Base-by-base conservation (phyloP, 1,140 invertebrate species). In the Musca domestica region DNA sequence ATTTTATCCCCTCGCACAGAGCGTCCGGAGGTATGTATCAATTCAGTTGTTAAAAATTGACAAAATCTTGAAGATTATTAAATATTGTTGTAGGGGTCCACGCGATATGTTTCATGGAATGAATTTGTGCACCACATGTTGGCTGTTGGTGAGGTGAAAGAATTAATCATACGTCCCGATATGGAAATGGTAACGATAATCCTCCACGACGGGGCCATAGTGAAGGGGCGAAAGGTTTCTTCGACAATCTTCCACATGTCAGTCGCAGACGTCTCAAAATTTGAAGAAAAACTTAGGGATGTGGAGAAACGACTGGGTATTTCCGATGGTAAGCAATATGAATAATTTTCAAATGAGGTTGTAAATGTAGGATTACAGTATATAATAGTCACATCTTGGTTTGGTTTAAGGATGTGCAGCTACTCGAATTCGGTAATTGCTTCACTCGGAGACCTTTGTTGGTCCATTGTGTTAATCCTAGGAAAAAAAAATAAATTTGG, bases 111-210 rank as follows among this genome's bases (percentile, higher is more conserved):
- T 20, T 95, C 93, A 0, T 98, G 95, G 95, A 94, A 96, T 85
- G 95, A 98, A 84, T 97, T 98, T 85, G 86, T 95, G 1, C 90
- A 96, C 82, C 90, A 95, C 67, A 95, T 98, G 92, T 81, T 98
- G 51, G 88, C 91, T 1, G 95, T 94, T 83, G 95, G 95, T 19
- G 95, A 98, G 86, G 95, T 97, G 0, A 89, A 95, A 77, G 88
- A 94, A 82, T 83, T 98, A 52, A 90, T 95, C 71, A 88, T 97
- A 0, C 84, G 89, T 46, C 94, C 95, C 2, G 91, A 93, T 77
- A 83, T 91, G 70, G 92, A 94, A 75, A 86, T 92, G 71, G 93
- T 94, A 14, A 92, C 90, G 1, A 92, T 97, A 66, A 88, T 91
- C 68, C 78, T 98, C 25, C 86, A 94, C 73, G 89, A 92, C 69